A percentile compares a stretch with the other conserved stretches of the same genome.
phyloP scores from a whole-genome alignment of 2,113 vertebrate genomes.

The Pithys albifrons region DNA sequence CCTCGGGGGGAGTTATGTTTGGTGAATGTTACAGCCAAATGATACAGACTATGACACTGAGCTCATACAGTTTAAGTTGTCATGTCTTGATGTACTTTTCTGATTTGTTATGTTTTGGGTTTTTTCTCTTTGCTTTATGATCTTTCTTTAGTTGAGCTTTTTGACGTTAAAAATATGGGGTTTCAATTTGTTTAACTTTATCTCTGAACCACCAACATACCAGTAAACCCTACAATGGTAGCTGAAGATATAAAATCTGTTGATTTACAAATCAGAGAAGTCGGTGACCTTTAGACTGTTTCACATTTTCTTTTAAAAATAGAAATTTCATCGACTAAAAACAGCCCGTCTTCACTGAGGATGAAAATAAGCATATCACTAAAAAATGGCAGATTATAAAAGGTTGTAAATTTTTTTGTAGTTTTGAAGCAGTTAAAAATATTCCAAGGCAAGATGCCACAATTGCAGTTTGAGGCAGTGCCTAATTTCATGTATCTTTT shows the following conservation, averaged over 20 bases:
- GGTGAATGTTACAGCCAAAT: neutral
- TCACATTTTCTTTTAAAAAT: neutral
- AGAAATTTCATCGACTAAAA: neutral
- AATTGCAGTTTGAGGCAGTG: neutral
- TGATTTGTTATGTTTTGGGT: neutral
- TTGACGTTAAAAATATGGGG: neutral
- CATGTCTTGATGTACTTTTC: neutral
- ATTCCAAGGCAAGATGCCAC: neutral
- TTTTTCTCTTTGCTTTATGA: neutral
- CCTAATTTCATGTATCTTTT: neutral
- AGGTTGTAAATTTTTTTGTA: neutral
- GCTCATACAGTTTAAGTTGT: neutral
- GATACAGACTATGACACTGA: neutral
- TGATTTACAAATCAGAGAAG: neutral
- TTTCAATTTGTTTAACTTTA: neutral
- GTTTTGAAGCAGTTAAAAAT: neutral
- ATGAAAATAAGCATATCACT: neutral
- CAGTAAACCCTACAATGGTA: neutral
- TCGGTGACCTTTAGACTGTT: neutral
- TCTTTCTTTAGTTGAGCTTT: neutral
- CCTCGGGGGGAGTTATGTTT: neutral
- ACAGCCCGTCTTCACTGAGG: neutral
- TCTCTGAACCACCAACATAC: neutral
- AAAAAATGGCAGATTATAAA: neutral
- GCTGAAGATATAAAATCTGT: neutral